These are phyloP conservation scores for fruit fly (Drosophila melanogaster) DNA, from an alignment of 1,140 invertebrate species.

Conservation along the genomic window DNA sequence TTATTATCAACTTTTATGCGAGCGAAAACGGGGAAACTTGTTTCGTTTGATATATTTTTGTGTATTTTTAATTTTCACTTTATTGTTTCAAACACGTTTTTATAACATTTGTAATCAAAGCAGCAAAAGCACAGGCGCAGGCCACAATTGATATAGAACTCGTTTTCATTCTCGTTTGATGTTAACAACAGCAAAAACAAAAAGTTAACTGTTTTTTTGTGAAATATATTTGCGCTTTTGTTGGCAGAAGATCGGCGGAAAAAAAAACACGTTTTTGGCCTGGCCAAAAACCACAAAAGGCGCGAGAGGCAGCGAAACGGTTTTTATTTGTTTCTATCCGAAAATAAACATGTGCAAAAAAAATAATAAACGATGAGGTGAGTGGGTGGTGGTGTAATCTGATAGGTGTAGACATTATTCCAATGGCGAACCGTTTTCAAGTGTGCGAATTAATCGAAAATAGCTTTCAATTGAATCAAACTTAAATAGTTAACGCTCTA, in stretches of 20 bases:
- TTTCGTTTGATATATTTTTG: conserved; percentile 59
- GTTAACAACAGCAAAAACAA: conserved; percentile 25
- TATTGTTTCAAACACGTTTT: conserved; percentile 67
- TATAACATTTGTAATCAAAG: conserved; percentile 49
- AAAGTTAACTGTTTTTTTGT: conserved; percentile 74
- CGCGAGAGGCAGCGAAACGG: conserved; percentile 13
- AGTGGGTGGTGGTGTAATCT: conserved; percentile 16
- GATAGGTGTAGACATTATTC: conserved; percentile 15
- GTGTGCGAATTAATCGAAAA: conserved; percentile 49
- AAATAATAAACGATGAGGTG: background rate
- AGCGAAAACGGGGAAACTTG: conserved; percentile 40
- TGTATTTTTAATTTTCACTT: conserved; percentile 47
- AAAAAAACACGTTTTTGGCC: conserved; percentile 28
- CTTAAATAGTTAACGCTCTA: background rate
- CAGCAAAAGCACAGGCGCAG: conserved; percentile 41
- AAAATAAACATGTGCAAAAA: conserved; percentile 32
- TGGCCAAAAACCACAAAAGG: conserved; percentile 21
- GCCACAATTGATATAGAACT: conserved; percentile 62
- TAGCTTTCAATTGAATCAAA: conserved; percentile 10
- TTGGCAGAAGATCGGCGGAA: conserved; percentile 29
- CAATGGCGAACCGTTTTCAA: conserved; percentile 40
- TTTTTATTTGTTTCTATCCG: conserved; percentile 22
- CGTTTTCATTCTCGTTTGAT: conserved; percentile 55
- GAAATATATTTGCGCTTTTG: conserved; percentile 43
- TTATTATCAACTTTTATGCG: conserved; percentile 38